phyloP scores from a whole-genome alignment of 2,113 vertebrate species.

The Pyrgilauda ruficollis region DNA sequence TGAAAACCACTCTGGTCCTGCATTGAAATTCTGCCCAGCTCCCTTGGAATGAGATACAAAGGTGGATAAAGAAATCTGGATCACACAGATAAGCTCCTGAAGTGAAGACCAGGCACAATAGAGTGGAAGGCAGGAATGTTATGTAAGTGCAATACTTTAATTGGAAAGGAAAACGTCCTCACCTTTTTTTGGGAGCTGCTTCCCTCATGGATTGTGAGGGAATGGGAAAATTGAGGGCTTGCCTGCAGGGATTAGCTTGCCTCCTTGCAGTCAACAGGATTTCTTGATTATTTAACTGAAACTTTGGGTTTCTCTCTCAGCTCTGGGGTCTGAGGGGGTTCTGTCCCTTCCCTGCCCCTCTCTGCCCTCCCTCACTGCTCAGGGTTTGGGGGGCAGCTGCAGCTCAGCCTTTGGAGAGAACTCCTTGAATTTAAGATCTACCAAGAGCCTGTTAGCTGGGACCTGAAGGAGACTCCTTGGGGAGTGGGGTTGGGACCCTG shows the following conservation, averaged over 20 bases:
- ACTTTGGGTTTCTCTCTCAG: background rate
- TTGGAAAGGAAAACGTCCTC: background rate
- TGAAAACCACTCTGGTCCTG: background rate
- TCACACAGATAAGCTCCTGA: background rate
- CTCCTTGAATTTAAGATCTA: background rate
- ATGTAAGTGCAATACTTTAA: background rate
- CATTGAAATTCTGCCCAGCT: conserved; percentile 7
- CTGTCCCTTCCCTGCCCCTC: background rate
- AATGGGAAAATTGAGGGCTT: background rate
- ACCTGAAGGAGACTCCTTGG: background rate
- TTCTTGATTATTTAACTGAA: background rate
- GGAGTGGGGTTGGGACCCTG: background rate
- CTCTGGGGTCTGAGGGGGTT: background rate
- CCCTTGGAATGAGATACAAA: background rate
- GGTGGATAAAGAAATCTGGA: conserved; percentile 5
- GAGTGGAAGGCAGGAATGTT: background rate
- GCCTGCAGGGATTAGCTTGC: background rate
- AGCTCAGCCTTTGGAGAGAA: background rate
- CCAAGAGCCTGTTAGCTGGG: background rate
- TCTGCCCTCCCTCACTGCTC: background rate
- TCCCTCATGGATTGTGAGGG: background rate
- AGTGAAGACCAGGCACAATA: background rate
- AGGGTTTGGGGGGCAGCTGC: background rate
- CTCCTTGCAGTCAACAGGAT: background rate
- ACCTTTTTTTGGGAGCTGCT: background rate